Percentiles rank a stretch among this genome's conserved stretches.
phyloP scores from a whole-genome alignment of 2,888 invertebrate species.

The Acleris sparsana region DNA sequence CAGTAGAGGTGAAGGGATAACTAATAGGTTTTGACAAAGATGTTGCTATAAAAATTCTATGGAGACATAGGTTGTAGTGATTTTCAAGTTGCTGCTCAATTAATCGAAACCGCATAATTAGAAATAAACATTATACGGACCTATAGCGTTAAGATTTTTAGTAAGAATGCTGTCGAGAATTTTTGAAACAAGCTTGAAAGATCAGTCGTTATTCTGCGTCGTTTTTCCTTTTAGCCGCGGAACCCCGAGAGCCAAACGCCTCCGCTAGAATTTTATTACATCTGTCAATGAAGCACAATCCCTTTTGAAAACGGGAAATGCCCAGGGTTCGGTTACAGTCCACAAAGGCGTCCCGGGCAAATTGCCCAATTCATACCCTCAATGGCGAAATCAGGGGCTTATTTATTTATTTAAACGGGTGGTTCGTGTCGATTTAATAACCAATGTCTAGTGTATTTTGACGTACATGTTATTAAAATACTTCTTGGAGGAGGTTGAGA shows the following conservation, averaged over 20 bases:
- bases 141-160: no score
- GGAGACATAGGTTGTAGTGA: no score
- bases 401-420: slow-evolving; percentile 43
- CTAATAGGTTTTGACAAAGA: no score
- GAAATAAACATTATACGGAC: no score
- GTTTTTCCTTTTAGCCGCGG: background rate
- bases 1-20: no score
- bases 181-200: no score
- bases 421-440: background rate
- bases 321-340: slow-evolving; percentile 18
- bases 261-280: slow-evolving; percentile 28
- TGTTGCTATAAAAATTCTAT: no score
- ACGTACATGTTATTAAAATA: background rate
- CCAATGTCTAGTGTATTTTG: background rate
- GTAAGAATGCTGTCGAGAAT: no score
- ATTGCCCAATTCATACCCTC: slow-evolving; percentile 52
- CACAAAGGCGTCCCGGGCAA: slow-evolving; percentile 40
- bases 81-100: no score
- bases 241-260: slow-evolving; percentile 10
- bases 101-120: no score
- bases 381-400: slow-evolving; percentile 52
- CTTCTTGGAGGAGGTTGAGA: no score
- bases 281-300: slow-evolving; percentile 30
- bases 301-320: slow-evolving; percentile 32
- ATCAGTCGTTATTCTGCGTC: background rate